phyloP scores from a whole-genome alignment of 2,888 invertebrate genomes.

The Blera fallax region DNA sequence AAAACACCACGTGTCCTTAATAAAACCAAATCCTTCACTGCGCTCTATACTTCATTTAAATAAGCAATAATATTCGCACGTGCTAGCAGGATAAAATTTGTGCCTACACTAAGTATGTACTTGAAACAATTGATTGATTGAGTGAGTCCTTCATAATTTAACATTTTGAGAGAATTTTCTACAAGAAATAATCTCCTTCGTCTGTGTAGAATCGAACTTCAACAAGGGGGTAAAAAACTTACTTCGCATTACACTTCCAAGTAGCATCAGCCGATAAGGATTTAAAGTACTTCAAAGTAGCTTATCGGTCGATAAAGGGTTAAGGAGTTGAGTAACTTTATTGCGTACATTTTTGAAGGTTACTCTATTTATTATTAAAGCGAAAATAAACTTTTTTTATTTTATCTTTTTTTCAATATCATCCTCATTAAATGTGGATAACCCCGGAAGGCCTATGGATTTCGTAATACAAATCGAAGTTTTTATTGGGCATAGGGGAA shows the following conservation, averaged over 20 bases:
- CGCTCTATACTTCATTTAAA: too few relatives aligned
- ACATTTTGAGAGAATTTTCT: neutral
- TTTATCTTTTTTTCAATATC: neutral
- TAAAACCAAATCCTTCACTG: too few relatives aligned
- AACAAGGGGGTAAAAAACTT: too few relatives aligned
- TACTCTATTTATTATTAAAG: slow-evolving; percentile 13
- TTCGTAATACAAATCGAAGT: neutral
- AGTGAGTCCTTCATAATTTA: neutral
- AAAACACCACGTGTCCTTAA: too few relatives aligned
- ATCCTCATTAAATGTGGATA: neutral
- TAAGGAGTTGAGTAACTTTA: neutral
- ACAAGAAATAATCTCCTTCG: too few relatives aligned
- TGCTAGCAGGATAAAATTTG: too few relatives aligned
- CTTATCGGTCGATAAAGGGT: neutral
- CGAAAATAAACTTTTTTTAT: neutral
- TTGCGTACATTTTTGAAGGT: neutral
- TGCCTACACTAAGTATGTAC: too few relatives aligned
- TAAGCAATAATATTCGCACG: too few relatives aligned
- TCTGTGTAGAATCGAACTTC: too few relatives aligned
- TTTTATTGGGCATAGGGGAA: neutral
- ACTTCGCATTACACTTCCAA: neutral
- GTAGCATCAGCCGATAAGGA: neutral
- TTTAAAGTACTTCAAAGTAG: neutral
- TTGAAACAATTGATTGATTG: neutral
- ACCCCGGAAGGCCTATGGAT: neutral